Conservation (phyloP, 2,888 invertebrate genomes). For the Perizoma affinitatum region DNA sequence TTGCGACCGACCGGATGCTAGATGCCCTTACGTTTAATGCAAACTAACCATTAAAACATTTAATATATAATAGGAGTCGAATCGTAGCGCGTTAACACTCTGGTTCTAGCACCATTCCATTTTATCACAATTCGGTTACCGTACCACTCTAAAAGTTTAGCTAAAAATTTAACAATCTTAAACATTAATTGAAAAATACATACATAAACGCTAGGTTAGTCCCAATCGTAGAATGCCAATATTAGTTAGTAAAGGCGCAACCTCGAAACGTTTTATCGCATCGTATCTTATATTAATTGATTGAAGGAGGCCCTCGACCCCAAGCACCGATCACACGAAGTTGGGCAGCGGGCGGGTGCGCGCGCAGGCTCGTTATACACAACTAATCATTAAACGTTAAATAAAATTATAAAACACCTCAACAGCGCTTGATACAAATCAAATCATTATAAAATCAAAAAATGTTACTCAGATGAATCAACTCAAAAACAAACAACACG, state of each 20-base stretch:
- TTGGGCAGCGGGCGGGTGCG: slow-evolving; percentile 37
- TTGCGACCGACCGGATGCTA: slow-evolving; percentile 77
- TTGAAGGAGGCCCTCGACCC: slow-evolving; percentile 76
- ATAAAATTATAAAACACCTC: slow-evolving; percentile 70
- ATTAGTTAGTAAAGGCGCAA: slow-evolving; percentile 83
- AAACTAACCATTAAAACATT: slow-evolving; percentile 81
- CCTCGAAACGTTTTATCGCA: slow-evolving; percentile 72
- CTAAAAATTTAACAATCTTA: slow-evolving; percentile 85
- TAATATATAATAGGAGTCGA: slow-evolving; percentile 81
- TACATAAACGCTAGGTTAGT: slow-evolving; percentile 85
- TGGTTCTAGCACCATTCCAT: slow-evolving; percentile 85
- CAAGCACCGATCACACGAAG: slow-evolving; percentile 68
- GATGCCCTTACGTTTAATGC: slow-evolving; percentile 79
- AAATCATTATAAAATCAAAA: slow-evolving; percentile 48
- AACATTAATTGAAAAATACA: slow-evolving; percentile 82
- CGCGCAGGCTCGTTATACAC: slow-evolving; percentile 31
- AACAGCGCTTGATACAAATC: slow-evolving; percentile 52
- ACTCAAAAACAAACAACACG: slow-evolving; percentile 84
- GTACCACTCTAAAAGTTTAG: slow-evolving; percentile 85
- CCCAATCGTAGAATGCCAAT: slow-evolving; percentile 85
- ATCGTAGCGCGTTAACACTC: slow-evolving; percentile 84
- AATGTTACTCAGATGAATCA: slow-evolving; percentile 75
- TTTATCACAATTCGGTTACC: slow-evolving; percentile 85
- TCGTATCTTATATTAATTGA: slow-evolving; percentile 71
- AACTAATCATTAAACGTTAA: slow-evolving; percentile 59